Base-by-base conservation (phyloP, 2,113 vertebrate species). In the Casuarius casuarius region DNA sequence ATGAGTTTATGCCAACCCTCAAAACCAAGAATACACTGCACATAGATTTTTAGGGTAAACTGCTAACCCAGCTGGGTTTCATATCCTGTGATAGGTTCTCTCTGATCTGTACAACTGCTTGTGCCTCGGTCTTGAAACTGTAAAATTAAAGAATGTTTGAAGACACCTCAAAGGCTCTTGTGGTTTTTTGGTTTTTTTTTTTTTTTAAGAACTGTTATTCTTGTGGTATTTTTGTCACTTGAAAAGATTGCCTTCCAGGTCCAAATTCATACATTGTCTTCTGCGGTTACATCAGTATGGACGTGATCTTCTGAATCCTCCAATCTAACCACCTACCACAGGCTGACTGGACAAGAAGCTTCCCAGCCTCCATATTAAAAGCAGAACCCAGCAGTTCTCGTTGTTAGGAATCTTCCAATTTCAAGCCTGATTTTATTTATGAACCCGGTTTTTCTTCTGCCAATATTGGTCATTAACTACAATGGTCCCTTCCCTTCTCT, bases 141-240 rank as follows among this genome's bases (percentile, higher is more conserved):
- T 52, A 87, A 66, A 94, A 98, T 97, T 97, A 96, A 98, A 97
- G 38, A 49, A 29, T 78, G 46, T 68, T 92, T 82, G 14, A 79
- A 96, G 84, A 87, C 83, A 84, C 83, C 70, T 75, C 66, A 86
- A 52, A 77, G 71, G 14, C 59, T 66, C 35, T 81, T 12, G 44
- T 79, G 42, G 26, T 75, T 84, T 91, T 44, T 42, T 78, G 52
- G n/a, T n/a, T n/a, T n/a, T n/a, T n/a, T n/a, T n/a, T 17, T 62
- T 33, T n/a, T 67, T 33, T 26, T 68, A 72, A 54, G 28, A 29
- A 5, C 4, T 63, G 20, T 42, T 9, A 2, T 16, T 75, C 66
- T 38, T 13, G 14, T 48, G 46, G 21, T 63, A 5, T 52, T 87
- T 17, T 66, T 49, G 21, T 49, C n/a, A 51, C 48, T 51, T 58